Evolutionary conservation across 2,797 vertebrate species (phyloP).

Genomic region (Schizothorax lantsangensis): DNA sequence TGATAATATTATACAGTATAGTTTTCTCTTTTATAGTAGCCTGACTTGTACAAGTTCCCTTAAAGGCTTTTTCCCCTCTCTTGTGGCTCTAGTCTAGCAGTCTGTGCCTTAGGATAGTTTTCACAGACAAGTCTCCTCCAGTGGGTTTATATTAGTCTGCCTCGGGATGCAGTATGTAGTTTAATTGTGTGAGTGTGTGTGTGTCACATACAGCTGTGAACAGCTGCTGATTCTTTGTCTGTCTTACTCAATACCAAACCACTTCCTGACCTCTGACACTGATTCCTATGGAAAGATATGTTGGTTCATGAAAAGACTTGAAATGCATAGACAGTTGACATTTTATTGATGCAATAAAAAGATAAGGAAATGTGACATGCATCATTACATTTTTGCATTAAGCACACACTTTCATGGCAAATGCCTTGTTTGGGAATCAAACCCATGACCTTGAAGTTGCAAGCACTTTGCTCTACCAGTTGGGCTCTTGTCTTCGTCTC

Average conservation of each 20-base stretch:
- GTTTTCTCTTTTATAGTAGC: not conserved
- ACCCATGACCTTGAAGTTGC: not conserved
- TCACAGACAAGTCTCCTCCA: constrained; percentile 39
- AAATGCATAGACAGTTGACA: not conserved
- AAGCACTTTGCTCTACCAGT: not conserved
- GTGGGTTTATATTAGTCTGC: constrained; percentile 33
- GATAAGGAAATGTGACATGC: not conserved
- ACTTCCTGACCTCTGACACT: constrained; percentile 4
- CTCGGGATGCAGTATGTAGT: constrained; percentile 4
- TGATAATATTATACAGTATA: not conserved
- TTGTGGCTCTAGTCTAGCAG: constrained; percentile 25
- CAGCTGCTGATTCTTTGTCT: constrained; percentile 48
- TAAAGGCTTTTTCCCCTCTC: not conserved
- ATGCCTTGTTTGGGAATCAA: constrained; percentile 4
- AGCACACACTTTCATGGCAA: not conserved
- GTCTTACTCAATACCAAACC: constrained; percentile 35
- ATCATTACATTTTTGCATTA: not conserved
- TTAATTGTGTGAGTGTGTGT: constrained; percentile 6
- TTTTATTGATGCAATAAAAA: not conserved
- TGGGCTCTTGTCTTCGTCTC: not conserved
- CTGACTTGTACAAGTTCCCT: not conserved
- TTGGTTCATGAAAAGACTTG: not conserved
- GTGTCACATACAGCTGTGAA: constrained; percentile 45
- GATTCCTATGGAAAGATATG: not conserved
- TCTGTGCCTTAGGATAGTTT: constrained; percentile 42